Evolutionary conservation across 2,113 vertebrate species (phyloP).

Genomic region (Phrynocephalus versicolor): DNA sequence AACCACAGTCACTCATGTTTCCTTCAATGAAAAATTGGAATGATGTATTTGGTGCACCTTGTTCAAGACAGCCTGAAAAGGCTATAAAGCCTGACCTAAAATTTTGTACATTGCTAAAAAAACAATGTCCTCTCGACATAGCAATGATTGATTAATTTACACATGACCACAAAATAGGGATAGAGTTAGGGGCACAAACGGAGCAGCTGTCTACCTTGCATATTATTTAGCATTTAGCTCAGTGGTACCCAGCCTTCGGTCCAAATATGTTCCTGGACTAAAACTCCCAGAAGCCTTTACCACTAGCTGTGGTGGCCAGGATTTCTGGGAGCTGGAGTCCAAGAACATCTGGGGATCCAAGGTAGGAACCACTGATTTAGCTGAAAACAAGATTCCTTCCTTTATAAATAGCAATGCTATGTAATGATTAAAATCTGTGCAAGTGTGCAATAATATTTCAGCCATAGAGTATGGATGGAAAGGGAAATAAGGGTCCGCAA

Average conservation of each 20-base stretch:
- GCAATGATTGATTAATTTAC: constrained; percentile 19
- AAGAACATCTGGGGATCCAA: too few relatives aligned
- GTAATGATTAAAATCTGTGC: too few relatives aligned
- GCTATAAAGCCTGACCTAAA: constrained; percentile 21
- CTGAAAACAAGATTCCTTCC: too few relatives aligned
- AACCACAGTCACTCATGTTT: fast-evolving
- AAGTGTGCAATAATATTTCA: too few relatives aligned
- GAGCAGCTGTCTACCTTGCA: background rate
- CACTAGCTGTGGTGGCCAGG: too few relatives aligned
- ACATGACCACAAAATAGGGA: background rate
- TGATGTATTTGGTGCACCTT: background rate
- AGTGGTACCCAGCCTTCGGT: background rate
- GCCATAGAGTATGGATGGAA: too few relatives aligned
- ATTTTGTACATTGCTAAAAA: constrained; percentile 25
- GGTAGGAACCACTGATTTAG: too few relatives aligned
- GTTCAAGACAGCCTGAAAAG: constrained; percentile 18
- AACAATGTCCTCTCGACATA: constrained; percentile 18
- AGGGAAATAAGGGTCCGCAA: too few relatives aligned
- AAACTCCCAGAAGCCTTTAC: too few relatives aligned
- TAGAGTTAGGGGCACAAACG: background rate
- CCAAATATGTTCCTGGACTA: too few relatives aligned
- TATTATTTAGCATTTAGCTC: constrained; percentile 11
- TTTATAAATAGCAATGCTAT: too few relatives aligned
- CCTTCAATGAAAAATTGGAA: background rate
- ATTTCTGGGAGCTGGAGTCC: too few relatives aligned